Conservation (phyloP, 2,888 invertebrate genomes). For the Dasypogon diadema region DNA sequence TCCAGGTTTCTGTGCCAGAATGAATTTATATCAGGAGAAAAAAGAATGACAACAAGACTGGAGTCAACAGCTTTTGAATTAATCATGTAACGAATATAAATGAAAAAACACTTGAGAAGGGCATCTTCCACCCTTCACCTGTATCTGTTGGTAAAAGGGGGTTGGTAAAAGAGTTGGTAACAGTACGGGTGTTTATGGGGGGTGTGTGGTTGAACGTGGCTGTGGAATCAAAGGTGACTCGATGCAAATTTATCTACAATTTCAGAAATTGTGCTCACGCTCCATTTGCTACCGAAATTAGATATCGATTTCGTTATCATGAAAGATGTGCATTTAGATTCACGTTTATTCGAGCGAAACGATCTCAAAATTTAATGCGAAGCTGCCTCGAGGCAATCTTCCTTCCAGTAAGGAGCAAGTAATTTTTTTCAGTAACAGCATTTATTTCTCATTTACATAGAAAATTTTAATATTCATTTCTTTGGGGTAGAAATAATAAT, state of each 20-base stretch:
- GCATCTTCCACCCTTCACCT: not conserved
- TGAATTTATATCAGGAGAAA: too few species aligned
- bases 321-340: conserved; percentile 47
- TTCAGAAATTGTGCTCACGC: conserved; percentile 48
- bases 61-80: conserved; percentile 29
- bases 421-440: not conserved
- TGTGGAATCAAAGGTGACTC: conserved; percentile 40
- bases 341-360: conserved; percentile 30
- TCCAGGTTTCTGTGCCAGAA: too few species aligned
- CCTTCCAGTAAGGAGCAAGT: not conserved
- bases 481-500: too few species aligned
- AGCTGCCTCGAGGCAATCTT: conserved; percentile 9
- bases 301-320: conserved; percentile 46
- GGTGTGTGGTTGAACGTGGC: conserved; percentile 1
- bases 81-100: conserved; percentile 26
- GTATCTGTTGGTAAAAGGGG: not conserved
- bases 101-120: conserved; percentile 11
- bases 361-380: conserved; percentile 36
- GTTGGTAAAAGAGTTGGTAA: not conserved
- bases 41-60: not conserved
- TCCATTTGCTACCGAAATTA: conserved; percentile 46
- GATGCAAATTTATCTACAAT: conserved; percentile 49
- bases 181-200: not conserved
- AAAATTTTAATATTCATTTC: not conserved
- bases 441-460: not conserved